phyloP scores from a whole-genome alignment of 2,797 vertebrate species.

The Gorsachius magnificus region DNA sequence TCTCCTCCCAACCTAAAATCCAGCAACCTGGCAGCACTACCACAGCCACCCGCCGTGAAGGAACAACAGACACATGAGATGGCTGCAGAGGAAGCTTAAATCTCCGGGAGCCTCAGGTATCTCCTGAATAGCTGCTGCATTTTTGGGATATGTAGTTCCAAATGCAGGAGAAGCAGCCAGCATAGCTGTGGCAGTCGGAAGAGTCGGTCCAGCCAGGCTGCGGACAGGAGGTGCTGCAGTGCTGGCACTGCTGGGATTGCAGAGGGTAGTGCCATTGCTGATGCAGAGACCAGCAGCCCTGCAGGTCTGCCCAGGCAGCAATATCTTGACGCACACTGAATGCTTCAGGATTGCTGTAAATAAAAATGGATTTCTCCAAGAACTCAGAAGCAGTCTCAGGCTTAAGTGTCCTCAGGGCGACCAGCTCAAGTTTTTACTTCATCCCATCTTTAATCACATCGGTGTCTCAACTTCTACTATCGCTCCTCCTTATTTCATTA shows the following conservation, averaged over 20 bases:
- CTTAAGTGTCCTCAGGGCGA: not conserved
- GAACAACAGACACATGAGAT: not conserved
- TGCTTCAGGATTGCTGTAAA: not conserved
- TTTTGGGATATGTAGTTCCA: not conserved
- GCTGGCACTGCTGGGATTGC: not conserved
- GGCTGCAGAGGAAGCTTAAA: not conserved
- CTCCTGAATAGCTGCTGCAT: not conserved
- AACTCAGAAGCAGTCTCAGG: not conserved
- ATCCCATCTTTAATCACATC: not conserved
- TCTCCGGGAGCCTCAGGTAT: not conserved
- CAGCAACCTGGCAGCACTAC: not conserved
- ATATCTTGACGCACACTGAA: accelerated
- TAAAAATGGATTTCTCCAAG: not conserved
- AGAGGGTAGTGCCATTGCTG: not conserved
- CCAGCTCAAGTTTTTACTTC: not conserved
- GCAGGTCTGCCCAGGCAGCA: not conserved
- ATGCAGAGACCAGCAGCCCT: not conserved
- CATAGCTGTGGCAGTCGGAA: not conserved
- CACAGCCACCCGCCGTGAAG: not conserved
- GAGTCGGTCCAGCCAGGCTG: not conserved
- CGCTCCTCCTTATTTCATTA: not conserved
- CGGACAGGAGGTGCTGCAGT: not conserved
- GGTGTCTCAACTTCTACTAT: not conserved
- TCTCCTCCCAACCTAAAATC: not conserved
- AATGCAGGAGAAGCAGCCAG: not conserved